Conservation (phyloP, 2,113 vertebrate genomes). For the Leucosticte australis region DNA sequence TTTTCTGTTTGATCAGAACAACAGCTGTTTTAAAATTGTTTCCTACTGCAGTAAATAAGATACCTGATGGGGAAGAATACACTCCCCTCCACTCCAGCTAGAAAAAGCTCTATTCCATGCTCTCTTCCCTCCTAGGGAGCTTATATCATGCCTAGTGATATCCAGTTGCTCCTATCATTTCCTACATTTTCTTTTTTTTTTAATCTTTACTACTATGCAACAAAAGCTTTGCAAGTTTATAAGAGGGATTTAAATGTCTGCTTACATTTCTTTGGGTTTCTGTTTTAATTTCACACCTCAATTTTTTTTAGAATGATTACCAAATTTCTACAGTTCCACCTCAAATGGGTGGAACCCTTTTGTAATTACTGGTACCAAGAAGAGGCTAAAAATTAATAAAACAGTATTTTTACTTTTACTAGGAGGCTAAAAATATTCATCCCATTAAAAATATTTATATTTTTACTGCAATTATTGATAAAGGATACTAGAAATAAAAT, state of each 20-base stretch:
- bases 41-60: not conserved
- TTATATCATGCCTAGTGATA: not conserved
- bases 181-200: not conserved
- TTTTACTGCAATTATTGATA: not conserved
- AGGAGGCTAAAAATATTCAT: not conserved
- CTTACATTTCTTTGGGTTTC: not conserved
- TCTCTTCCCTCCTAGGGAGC: not conserved
- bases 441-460: not conserved
- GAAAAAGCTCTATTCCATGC: accelerated
- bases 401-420: not conserved
- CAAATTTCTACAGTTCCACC: not conserved
- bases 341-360: not conserved
- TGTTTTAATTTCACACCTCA: not conserved
- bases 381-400: not conserved
- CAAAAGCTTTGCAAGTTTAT: not conserved
- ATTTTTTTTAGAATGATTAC: not conserved
- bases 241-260: not conserved
- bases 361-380: not conserved
- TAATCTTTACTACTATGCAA: not conserved
- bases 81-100: not conserved
- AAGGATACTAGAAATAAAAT: not conserved
- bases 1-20: not conserved
- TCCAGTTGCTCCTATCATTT: not conserved
- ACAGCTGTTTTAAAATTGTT: not conserved
- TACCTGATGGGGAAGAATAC: not conserved